Evolutionary conservation across 2,113 vertebrate species (phyloP), one percentile per base, ranked within the genome.

Genomic region (Panthera uncia): DNA sequence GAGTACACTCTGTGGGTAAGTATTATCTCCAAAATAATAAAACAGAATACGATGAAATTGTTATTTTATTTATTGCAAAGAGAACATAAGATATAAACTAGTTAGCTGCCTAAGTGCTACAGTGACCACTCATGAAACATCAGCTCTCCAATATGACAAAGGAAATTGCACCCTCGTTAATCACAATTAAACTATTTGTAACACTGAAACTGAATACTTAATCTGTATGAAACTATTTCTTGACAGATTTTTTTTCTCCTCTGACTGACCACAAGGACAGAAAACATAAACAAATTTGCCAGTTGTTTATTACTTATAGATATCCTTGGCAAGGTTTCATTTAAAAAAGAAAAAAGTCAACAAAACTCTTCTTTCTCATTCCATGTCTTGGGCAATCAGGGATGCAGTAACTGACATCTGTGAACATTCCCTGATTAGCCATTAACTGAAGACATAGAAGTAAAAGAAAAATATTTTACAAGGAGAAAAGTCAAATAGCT

Each of bases 121-220:
- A 91, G 68, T 97, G 96, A 98, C 50, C 96, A 79, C 95, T 98
- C 94, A 98, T 95, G 98, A 98, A 98, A 87, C 94, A 96, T 89
- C 66, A 91, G 91, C 97, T 95, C 97, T 97, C 89, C 89, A 98
- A 89, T 95, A 96, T 83, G 94, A 96, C 97, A 98, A 98, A 87
- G 52, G 92, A 97, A 97, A 97, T 33, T 55, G 87, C 78, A 97
- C 92, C 89, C 98, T 98, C 85, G 89, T 95, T 92, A 41, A 8
- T 52, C 97, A 79, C 91, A 97, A 97, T 98, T 97, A 97, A 97
- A 96, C 41, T 93, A 86, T 92, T 93, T 97, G 95, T 96, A 96
- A 97, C 97, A 98, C 94, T 98, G 89, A 98, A 97, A 97, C 1
- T 69, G 33, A 89, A 11, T 69, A 80, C 84, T 95, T 92, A 82